Evolutionary conservation across 2,888 invertebrate species (phyloP), one percentile per base, ranked within the genome.

Genomic region (Caenorhabditis sulstoni): DNA sequence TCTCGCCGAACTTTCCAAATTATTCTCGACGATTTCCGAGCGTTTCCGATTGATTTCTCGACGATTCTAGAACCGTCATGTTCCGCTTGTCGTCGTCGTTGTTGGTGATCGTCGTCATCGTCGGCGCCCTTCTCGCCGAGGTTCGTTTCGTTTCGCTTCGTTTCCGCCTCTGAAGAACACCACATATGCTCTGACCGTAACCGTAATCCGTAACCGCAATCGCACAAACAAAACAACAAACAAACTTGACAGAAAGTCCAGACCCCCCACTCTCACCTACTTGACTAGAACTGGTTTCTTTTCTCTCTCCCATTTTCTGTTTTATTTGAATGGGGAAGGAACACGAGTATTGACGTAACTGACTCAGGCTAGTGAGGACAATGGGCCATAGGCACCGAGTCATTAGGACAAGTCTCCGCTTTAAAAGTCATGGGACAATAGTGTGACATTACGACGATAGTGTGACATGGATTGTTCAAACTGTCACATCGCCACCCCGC

Each of bases 51-150:
- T n/a, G n/a, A n/a, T n/a, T n/a, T 29, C 29, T 29, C 29, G 7
- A 14, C 41, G 8, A 18, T 61, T 74, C 29, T 49, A 75, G 74
- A 75, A 75, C 66, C 39, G 18, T n/a, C n/a, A n/a, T 47, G 20
- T n/a, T 29, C 41, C 4, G 2, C 29, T 50, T 37, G 41, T 67
- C 65, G 73, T 49, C 50, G 35, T 67, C 75, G 49, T 68, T 62
- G 49, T 35, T 76, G 18, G 41, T 76, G 29, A 41, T 68, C 37
- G 52, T 76, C 37, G 50, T 52, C 3, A 58, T 55, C 57, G 47
- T 55, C 45, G 76, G 47, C 41, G 76, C 68, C 3, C 77, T 77
- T 64, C 29, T 77, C 23, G 59, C 53, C 12, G 70, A 77, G 77
- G 77, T 77, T 8, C 57, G 68, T 52, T 47, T 29, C 29, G 20